Percentiles rank a stretch among this genome's conserved stretches.
Conservation (phyloP, 2,797 vertebrate species). For the Danio aesculapii region DNA sequence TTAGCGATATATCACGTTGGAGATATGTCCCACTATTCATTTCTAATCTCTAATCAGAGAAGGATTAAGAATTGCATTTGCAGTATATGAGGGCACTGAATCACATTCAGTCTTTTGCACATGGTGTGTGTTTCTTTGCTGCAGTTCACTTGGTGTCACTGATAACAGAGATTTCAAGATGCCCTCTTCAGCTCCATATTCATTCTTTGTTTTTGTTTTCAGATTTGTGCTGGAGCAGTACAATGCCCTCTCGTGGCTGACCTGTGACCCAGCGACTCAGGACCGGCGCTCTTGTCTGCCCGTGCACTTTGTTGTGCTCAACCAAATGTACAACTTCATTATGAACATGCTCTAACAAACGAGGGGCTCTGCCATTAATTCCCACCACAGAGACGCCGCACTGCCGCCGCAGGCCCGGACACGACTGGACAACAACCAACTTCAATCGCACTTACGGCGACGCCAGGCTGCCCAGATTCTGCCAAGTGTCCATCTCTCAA, state of each 20-base stretch:
- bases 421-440: constrained; percentile 70
- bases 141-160: too few relatives aligned
- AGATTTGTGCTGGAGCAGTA: constrained; percentile 99
- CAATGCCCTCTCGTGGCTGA: constrained; percentile 99
- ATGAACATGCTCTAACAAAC: constrained; percentile 94
- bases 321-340: constrained; percentile 99
- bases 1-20: too few relatives aligned
- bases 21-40: too few relatives aligned
- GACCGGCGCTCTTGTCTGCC: constrained; percentile 98
- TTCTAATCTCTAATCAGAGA: too few relatives aligned
- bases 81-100: too few relatives aligned
- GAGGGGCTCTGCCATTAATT: constrained; percentile 4
- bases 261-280: constrained; percentile 97
- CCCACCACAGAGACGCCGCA: constrained; percentile 22
- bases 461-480: constrained; percentile 58
- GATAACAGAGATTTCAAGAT: too few relatives aligned
- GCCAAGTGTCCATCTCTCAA: constrained; percentile 78
- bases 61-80: too few relatives aligned
- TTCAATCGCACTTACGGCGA: constrained; percentile 65
- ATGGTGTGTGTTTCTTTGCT: too few relatives aligned
- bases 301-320: constrained; percentile 99
- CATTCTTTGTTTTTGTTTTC: constrained; percentile 15
- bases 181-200: background rate
- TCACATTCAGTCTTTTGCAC: too few relatives aligned
- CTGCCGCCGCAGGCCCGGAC: constrained; percentile 49